These are phyloP conservation scores for Opisthocomus hoazin DNA, from an alignment of 2,113 vertebrate species.

Conservation along the genomic window DNA sequence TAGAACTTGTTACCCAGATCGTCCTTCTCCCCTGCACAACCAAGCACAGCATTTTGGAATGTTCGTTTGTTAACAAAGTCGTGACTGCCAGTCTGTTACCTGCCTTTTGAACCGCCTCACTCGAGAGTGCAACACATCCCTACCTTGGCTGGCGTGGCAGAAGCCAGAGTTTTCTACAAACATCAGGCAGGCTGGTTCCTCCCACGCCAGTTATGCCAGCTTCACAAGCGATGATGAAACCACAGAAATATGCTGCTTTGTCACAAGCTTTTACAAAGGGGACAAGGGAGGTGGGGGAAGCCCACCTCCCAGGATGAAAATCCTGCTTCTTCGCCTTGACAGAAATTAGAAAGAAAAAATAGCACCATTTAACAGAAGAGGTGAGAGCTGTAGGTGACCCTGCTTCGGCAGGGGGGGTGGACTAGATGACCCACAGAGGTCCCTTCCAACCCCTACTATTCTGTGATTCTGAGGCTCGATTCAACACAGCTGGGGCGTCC, in stretches of 20 bases:
- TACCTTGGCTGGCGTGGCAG: neutral
- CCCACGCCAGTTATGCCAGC: neutral
- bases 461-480: neutral
- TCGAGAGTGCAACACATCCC: neutral
- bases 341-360: neutral
- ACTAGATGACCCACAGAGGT: too few relatives aligned
- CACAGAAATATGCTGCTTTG: neutral
- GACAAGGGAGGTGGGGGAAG: neutral
- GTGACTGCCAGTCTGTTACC: neutral
- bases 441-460: too few relatives aligned
- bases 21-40: neutral
- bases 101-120: neutral
- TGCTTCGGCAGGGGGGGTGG: too few relatives aligned
- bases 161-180: neutral
- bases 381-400: too few relatives aligned
- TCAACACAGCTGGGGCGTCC: neutral
- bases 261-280: neutral
- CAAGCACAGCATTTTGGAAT: neutral
- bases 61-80: neutral
- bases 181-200: conserved; percentile 4
- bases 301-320: neutral
- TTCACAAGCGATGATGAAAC: neutral
- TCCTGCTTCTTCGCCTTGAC: neutral
- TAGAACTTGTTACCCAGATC: neutral
- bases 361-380: neutral